Percentiles rank a stretch among this genome's conserved stretches.
phyloP scores from a whole-genome alignment of 2,797 vertebrate species.

The Propithecus perrieri region DNA sequence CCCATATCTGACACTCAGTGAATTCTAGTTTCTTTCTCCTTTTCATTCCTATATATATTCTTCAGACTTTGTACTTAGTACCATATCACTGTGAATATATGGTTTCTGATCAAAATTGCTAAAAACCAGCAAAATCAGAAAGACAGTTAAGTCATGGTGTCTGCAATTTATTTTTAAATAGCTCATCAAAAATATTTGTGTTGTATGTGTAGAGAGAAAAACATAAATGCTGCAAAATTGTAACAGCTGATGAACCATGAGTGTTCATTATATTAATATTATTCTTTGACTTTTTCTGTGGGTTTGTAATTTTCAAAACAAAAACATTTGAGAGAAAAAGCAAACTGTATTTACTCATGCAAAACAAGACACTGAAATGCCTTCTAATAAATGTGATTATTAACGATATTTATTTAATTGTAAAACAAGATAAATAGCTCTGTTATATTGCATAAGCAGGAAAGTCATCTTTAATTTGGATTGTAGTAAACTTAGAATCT shows the following conservation, averaged over 20 bases:
- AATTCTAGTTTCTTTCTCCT: not conserved
- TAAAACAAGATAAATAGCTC: slow-evolving; percentile 43
- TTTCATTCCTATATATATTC: not conserved
- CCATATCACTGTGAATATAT: not conserved
- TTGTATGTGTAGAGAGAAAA: not conserved
- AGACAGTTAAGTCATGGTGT: not conserved
- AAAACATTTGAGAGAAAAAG: slow-evolving; percentile 32
- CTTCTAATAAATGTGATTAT: slow-evolving; percentile 34
- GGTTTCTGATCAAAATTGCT: not conserved
- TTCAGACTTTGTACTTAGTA: not conserved
- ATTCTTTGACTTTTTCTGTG: slow-evolving; percentile 14
- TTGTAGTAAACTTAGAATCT: slow-evolving; percentile 52
- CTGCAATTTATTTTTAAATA: slow-evolving; percentile 53
- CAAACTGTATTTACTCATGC: slow-evolving; percentile 13
- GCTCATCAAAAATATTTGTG: slow-evolving; percentile 17
- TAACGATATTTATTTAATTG: slow-evolving; percentile 51
- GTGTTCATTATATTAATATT: not conserved
- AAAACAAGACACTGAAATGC: slow-evolving; percentile 11
- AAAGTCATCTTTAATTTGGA: slow-evolving; percentile 45
- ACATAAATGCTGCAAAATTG: slow-evolving; percentile 16
- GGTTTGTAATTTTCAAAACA: slow-evolving; percentile 58
- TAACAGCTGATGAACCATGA: slow-evolving; percentile 7
- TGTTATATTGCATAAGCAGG: not conserved
- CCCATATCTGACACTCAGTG: not conserved
- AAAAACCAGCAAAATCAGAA: slow-evolving; percentile 31